Evolutionary conservation across 2,888 invertebrate genomes (phyloP).

Genomic region (Ganaspis brasiliensis): DNA sequence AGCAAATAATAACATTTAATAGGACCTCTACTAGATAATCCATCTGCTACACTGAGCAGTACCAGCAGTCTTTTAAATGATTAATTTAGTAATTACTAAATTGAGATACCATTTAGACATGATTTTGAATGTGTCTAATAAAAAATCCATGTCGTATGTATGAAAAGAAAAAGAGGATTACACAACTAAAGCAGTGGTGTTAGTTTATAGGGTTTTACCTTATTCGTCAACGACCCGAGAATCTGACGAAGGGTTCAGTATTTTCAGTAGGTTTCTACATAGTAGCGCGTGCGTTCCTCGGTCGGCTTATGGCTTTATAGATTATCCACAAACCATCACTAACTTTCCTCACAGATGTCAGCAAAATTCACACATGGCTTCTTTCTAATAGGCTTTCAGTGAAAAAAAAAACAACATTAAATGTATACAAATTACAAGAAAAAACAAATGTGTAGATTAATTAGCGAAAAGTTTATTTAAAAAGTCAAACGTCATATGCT

Average conservation of each 20-base stretch:
- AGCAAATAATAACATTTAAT: no score
- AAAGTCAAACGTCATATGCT: no score
- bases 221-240: conserved; percentile 21
- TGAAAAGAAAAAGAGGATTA: background rate
- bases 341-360: conserved; percentile 24
- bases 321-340: conserved; percentile 21
- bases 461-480: background rate
- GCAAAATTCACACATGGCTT: conserved; percentile 20
- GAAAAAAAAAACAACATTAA: background rate
- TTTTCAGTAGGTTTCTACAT: conserved; percentile 7
- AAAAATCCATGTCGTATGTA: background rate
- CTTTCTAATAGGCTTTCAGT: background rate
- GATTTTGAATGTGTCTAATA: background rate
- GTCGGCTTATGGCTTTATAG: conserved; percentile 16
- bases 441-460: background rate
- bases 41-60: no score
- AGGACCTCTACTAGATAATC: no score
- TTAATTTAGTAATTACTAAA: no score
- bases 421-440: background rate
- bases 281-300: conserved; percentile 22
- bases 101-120: no score
- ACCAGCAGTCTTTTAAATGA: no score
- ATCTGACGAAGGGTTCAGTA: background rate
- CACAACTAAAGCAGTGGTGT: background rate
- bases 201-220: conserved; percentile 28